A percentile compares a stretch with the other conserved stretches of the same genome.
These are phyloP conservation scores for Chlorospingus semifuscus DNA, from an alignment of 2,797 vertebrate genomes.

Conservation along the genomic window DNA sequence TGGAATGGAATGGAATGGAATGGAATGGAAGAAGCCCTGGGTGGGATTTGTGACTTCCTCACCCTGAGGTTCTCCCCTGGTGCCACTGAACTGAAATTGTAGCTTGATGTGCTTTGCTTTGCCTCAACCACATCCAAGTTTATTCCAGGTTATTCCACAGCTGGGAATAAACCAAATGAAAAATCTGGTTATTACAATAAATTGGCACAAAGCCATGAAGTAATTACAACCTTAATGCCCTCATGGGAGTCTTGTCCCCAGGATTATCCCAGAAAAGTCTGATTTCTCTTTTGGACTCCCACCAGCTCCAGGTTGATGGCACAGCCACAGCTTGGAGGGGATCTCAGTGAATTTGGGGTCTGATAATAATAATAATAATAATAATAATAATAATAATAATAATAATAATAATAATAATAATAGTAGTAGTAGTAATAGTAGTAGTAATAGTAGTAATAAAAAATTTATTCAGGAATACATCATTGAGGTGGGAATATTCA, in stretches of 20 bases:
- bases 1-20: too few species aligned
- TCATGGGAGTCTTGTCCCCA: not conserved
- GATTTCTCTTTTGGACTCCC: not conserved
- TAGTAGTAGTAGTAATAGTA: not conserved
- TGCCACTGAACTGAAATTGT: fast-evolving
- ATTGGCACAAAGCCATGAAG: fast-evolving
- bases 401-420: not conserved
- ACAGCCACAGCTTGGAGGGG: not conserved
- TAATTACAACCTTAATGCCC: too few species aligned
- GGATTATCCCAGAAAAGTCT: not conserved
- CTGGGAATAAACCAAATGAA: not conserved
- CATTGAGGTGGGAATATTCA: not conserved
- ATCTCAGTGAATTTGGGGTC: not conserved
- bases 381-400: not conserved
- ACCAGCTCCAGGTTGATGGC: not conserved
- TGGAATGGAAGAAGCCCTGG: not conserved
- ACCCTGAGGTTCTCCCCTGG: not conserved
- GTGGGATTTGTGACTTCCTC: not conserved
- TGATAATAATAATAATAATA: not conserved
- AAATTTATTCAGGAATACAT: not conserved
- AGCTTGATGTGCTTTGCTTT: not conserved
- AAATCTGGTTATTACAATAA: not conserved
- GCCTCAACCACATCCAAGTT: not conserved
- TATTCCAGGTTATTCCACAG: not conserved
- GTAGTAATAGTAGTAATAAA: not conserved